Percentiles rank a stretch among this genome's conserved stretches.
Evolutionary conservation across 2,113 vertebrate species (phyloP).

Genomic region (Oncorhynchus tshawytscha): DNA sequence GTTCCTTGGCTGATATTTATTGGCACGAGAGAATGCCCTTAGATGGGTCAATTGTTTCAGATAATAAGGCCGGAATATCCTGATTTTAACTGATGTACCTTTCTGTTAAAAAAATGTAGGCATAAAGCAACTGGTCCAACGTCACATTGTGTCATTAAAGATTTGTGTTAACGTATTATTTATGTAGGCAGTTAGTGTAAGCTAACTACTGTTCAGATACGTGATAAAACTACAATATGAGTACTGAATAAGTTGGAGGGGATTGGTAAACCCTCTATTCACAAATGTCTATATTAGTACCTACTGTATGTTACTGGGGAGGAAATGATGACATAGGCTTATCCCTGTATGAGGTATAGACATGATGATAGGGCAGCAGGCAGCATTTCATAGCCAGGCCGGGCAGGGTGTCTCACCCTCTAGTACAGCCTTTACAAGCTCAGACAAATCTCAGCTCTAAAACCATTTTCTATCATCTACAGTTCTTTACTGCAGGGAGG

Average conservation of each 20-base stretch:
- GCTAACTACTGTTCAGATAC: not conserved
- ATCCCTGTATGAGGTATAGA: slow-evolving; percentile 30
- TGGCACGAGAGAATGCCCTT: slow-evolving; percentile 8
- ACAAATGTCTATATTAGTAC: not conserved
- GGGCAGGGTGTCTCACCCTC: not conserved
- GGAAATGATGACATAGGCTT: slow-evolving; percentile 6
- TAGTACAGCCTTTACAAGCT: slow-evolving; percentile 26
- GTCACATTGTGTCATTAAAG: slow-evolving; percentile 3
- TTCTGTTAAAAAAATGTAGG: not conserved
- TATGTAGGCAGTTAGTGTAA: not conserved
- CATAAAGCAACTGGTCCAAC: not conserved
- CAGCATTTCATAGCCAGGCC: not conserved
- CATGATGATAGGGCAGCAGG: slow-evolving; percentile 16
- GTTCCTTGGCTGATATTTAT: slow-evolving; percentile 27
- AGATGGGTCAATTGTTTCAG: not conserved
- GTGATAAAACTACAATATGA: not conserved
- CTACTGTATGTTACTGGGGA: slow-evolving; percentile 12
- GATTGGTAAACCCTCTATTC: not conserved
- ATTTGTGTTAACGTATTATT: not conserved
- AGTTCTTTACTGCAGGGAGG: slow-evolving; percentile 30
- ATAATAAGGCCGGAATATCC: not conserved
- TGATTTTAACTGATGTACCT: not conserved
- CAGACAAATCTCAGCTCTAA: slow-evolving; percentile 32
- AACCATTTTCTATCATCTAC: slow-evolving; percentile 7
- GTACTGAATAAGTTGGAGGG: not conserved